A percentile compares a stretch with the other conserved stretches of the same genome.
These are phyloP conservation scores for Dicrurus megarhynchus DNA, from an alignment of 2,113 vertebrate species.

Conservation along the genomic window DNA sequence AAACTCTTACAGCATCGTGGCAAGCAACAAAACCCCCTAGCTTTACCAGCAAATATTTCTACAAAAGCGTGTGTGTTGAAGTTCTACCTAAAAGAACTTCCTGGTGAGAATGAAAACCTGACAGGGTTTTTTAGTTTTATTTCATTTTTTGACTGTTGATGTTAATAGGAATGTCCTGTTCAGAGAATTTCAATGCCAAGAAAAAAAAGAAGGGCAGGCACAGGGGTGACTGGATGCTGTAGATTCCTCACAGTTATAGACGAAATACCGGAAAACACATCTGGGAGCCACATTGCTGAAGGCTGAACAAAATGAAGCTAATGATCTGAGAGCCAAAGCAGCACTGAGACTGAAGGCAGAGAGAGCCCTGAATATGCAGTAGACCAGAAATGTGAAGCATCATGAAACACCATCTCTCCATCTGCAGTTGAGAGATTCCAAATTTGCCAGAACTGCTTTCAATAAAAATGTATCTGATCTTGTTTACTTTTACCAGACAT, in stretches of 20 bases:
- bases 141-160: constrained; percentile 14
- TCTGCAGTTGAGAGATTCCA: neutral
- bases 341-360: neutral
- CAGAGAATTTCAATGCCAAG: constrained; percentile 38
- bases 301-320: constrained; percentile 19
- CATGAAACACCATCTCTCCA: neutral
- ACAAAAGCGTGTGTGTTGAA: neutral
- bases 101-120: constrained; percentile 34
- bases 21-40: rapidly evolving
- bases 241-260: constrained; percentile 61
- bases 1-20: neutral
- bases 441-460: neutral
- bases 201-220: neutral
- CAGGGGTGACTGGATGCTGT: constrained; percentile 25
- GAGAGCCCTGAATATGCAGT: neutral
- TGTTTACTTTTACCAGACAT: neutral
- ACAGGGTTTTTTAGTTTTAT: neutral
- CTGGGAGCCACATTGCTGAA: constrained; percentile 64
- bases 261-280: constrained; percentile 56
- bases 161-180: constrained; percentile 52
- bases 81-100: constrained; percentile 9
- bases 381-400: constrained; percentile 12
- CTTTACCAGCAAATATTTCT: neutral
- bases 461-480: neutral
- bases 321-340: neutral